Evolutionary conservation across 2,113 vertebrate species (phyloP).

Genomic region (Hiodon alosoides): DNA sequence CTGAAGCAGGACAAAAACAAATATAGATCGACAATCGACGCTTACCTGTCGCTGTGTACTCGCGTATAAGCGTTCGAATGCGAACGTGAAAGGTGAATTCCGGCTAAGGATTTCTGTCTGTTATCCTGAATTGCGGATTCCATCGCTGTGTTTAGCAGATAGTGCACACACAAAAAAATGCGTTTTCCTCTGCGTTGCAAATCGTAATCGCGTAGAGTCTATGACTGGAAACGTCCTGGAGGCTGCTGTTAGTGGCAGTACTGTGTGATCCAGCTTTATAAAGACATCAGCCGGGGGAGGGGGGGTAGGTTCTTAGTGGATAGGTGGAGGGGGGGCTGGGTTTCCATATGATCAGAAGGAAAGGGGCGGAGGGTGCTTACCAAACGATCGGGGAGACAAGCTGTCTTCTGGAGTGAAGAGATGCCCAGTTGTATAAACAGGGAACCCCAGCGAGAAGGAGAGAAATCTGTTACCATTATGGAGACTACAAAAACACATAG

Average conservation of each 20-base stretch:
- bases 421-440: conserved; percentile 74
- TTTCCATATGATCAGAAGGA: conserved; percentile 22
- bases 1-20: neutral
- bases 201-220: neutral
- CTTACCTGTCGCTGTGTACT: conserved; percentile 41
- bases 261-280: conserved; percentile 32
- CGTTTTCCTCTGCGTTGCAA: neutral
- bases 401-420: conserved; percentile 59
- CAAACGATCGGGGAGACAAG: conserved; percentile 29
- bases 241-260: conserved; percentile 2
- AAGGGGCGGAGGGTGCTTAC: conserved; percentile 26
- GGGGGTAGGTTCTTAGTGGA: conserved; percentile 9
- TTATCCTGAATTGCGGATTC: conserved; percentile 38
- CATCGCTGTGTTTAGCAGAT: conserved; percentile 35
- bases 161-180: neutral
- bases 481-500: conserved; percentile 68
- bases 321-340: conserved; percentile 5
- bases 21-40: neutral
- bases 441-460: conserved; percentile 40
- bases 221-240: neutral
- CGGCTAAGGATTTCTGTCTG: conserved; percentile 25
- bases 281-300: conserved; percentile 15
- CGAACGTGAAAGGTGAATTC: conserved; percentile 17
- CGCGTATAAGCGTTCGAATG: conserved; percentile 15
- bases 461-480: conserved; percentile 51